Evolutionary conservation across 2,797 vertebrate genomes (phyloP), one percentile per base, ranked within the genome.

Genomic region (Mus caroli): DNA sequence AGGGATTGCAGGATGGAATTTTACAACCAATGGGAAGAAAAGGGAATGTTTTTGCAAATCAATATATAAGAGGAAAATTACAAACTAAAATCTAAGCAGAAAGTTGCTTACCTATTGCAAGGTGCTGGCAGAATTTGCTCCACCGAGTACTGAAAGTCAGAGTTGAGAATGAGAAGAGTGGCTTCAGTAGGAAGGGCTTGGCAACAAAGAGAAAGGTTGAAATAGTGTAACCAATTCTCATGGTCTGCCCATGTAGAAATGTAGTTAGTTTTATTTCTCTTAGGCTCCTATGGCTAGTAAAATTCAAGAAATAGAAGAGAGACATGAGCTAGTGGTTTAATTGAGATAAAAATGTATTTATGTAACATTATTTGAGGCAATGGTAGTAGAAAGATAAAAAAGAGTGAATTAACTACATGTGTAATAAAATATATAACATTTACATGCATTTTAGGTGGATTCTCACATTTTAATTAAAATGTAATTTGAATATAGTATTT

Each of bases 381-480:
- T 43, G 31, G 22, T 40, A 28, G 50, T 17, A 31, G 8, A 40
- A 34, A 34, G 6, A 26, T 34, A 46, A 83, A n/a, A 80, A 78
- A 58, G 11, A 52, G 82, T 14, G 8, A 22, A 37, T 92, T 78
- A 94, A 91, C 43, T 82, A 1, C 3, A 24, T 64, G 17, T 19
- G 28, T 56, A 69, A 94, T 80, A 91, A 92, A 90, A 58, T 31
- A 0, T 37, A 54, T 50, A 64, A 28, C 37, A 24, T 22, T 43
- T 60, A 43, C 46, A 54, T 24, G 52, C 5, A 89, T 52, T 78
- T 54, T 58, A 5, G 7, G 78, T 71, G 69, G 19, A 87, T 9
- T 83, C 85, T 90, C n/a, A 64, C n/a, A 19, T 93, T 91, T 86
- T 87, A 24, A 60, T 64, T 46, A 24, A 88, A 84, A 79, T 50